phyloP scores from a whole-genome alignment of 2,797 vertebrate species.

The Peromyscus eremicus region DNA sequence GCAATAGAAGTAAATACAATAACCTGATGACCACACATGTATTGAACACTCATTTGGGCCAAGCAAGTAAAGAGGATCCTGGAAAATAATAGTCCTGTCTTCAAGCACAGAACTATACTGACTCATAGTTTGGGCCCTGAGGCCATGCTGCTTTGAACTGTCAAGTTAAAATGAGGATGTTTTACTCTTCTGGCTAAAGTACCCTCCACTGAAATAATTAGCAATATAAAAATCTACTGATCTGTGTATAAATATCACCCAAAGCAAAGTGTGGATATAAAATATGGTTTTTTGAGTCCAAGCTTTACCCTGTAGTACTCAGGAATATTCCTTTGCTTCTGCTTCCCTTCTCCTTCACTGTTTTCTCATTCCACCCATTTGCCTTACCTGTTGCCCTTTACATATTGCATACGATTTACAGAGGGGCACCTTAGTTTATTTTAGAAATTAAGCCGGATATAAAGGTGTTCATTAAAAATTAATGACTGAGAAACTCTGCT shows the following conservation, averaged over 20 bases:
- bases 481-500: neutral
- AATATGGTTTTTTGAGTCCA: neutral
- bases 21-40: neutral
- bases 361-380: neutral
- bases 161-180: neutral
- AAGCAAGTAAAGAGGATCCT: neutral
- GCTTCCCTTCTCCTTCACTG: neutral
- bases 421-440: neutral
- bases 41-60: neutral
- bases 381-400: neutral
- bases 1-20: neutral
- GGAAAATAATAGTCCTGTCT: neutral
- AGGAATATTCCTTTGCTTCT: neutral
- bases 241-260: neutral
- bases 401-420: neutral
- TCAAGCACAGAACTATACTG: neutral
- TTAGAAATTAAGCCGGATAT: neutral
- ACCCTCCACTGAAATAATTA: neutral
- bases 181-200: neutral
- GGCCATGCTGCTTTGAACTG: neutral
- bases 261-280: neutral
- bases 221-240: neutral
- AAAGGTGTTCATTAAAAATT: conserved; percentile 19
- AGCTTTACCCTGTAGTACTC: neutral
- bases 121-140: neutral